Base-by-base conservation (phyloP, 2,113 vertebrate species). In the Merops nubicus region DNA sequence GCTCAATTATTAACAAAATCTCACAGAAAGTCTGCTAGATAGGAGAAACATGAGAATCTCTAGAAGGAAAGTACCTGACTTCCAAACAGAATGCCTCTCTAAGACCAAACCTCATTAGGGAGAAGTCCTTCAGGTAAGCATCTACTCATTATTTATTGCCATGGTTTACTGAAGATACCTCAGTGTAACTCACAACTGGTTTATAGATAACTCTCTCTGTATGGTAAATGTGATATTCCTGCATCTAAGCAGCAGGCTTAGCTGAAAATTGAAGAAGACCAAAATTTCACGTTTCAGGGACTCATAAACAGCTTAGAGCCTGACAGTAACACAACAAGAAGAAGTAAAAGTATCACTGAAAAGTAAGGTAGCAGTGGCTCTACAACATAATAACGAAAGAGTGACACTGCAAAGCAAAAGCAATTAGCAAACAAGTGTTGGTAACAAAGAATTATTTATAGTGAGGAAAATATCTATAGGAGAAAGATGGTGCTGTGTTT, bases 121-220 rank as follows among this genome's bases (percentile, higher is more conserved):
- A 72, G 68, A 93, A 75, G 77, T 95, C 78, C 85, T 94, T 78
- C 81, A 93, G 94, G 93, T 85, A 95, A 82, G 79, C 65, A 76
- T 96, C 50, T 62, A 76, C 91, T 92, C 88, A 88, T 97, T 95
- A 93, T 90, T 96, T 94, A 94, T 68, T 96, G 88, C 89, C 85
- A 68, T 81, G 69, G 88, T 92, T 95, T 96, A 93, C 86, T 89
- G 92, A 91, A 88, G 79, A 81, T 85, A 81, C 64, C 90, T 94
- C 43, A 42, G 90, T 60, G 64, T 74, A 95, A 80, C 72, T 93
- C 92, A 72, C 88, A 77, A 50, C 11, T 77, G 59, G 3, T 67
- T 83, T 96, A 76, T 62, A 88, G 93, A 94, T 90, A 95, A 94
- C 93, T 85, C 33, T 88, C 69, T 88, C 72, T 70, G 28, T 81